phyloP scores from a whole-genome alignment of 2,888 invertebrate genomes.

The Melanostoma mellinum region DNA sequence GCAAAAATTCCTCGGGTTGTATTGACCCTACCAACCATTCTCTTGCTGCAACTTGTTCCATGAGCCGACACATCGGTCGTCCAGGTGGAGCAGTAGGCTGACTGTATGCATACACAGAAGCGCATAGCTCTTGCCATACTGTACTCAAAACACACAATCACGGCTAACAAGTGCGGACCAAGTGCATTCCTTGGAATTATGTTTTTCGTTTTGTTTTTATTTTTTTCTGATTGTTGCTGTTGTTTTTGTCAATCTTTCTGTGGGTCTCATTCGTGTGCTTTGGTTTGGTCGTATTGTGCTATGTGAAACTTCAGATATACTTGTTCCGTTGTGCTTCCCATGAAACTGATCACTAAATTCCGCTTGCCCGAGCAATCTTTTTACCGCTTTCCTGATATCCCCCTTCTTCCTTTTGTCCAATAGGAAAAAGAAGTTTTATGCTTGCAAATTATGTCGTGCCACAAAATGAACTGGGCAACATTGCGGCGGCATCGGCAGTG shows the following conservation, averaged over 20 bases:
- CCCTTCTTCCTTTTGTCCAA: neutral
- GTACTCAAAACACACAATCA: slow-evolving; percentile 53
- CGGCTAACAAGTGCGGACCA: slow-evolving; percentile 67
- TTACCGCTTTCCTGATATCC: slow-evolving; percentile 46
- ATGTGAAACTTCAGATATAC: slow-evolving; percentile 53
- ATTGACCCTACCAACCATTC: slow-evolving; percentile 74
- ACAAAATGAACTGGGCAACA: neutral
- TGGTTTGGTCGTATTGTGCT: neutral
- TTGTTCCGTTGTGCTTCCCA: slow-evolving; percentile 52
- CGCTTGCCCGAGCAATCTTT: slow-evolving; percentile 21
- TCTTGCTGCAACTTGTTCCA: slow-evolving; percentile 38
- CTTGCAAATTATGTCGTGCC: slow-evolving; percentile 59
- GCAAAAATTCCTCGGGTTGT: slow-evolving; percentile 76
- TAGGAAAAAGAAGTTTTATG: slow-evolving; percentile 11
- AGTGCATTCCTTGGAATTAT: slow-evolving; percentile 67
- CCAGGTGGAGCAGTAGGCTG: slow-evolving; percentile 58
- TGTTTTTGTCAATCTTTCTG: slow-evolving; percentile 36
- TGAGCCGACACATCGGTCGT: slow-evolving; percentile 28
- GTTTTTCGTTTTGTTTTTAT: neutral
- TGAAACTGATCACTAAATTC: slow-evolving; percentile 65
- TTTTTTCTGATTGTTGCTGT: neutral
- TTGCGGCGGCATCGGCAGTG: neutral
- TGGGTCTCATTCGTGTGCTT: slow-evolving; percentile 21
- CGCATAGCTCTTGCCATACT: slow-evolving; percentile 66
- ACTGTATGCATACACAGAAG: slow-evolving; percentile 64